Conservation (phyloP, 2,888 invertebrate genomes). For the Plebejus anna region DNA sequence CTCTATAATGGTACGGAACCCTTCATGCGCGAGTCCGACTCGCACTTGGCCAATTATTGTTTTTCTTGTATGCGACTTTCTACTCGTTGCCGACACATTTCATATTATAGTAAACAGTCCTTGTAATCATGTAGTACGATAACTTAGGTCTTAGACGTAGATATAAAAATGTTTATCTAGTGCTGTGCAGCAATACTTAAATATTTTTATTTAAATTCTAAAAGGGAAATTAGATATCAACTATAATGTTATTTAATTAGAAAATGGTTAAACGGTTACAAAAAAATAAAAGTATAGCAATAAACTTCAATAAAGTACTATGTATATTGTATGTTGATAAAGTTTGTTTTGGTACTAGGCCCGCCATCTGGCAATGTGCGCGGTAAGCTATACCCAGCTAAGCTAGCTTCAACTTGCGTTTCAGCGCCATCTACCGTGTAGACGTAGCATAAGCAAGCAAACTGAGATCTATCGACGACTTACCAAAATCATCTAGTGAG, state of each 20-base stretch:
- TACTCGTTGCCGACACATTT: not conserved
- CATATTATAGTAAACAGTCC: not conserved
- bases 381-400: constrained; percentile 42
- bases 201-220: too few species aligned
- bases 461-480: constrained; percentile 59
- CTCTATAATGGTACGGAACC: too few species aligned
- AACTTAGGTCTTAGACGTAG: too few species aligned
- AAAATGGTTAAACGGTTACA: too few species aligned
- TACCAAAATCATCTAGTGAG: constrained; percentile 73
- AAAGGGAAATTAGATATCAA: too few species aligned
- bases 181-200: too few species aligned
- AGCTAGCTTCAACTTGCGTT: constrained; percentile 38
- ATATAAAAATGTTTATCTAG: too few species aligned
- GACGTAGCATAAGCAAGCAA: constrained; percentile 56
- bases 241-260: too few species aligned
- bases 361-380: not conserved
- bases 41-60: not conserved
- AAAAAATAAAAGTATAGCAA: too few species aligned
- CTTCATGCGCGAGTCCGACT: too few species aligned
- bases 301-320: not conserved
- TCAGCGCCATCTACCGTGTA: constrained; percentile 60
- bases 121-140: too few species aligned
- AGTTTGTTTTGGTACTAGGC: not conserved
- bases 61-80: not conserved
- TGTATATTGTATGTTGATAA: too few species aligned